Evolutionary conservation across 2,797 vertebrate genomes (phyloP).

Genomic region (Melanotaenia boesemani): DNA sequence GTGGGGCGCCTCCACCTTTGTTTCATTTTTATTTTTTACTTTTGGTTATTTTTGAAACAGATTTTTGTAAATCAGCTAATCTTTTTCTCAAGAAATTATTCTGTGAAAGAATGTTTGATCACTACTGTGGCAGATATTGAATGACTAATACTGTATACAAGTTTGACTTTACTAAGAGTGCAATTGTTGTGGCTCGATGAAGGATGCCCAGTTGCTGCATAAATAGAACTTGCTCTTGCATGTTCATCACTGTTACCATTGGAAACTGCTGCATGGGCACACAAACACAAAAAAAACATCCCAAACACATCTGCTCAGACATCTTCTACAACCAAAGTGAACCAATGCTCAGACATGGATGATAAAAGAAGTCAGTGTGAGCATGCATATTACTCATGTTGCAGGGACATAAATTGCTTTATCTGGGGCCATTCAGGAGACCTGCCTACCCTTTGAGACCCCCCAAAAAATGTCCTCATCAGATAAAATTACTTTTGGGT

Average conservation of each 20-base stretch:
- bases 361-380: conserved; percentile 21
- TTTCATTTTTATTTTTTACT: not conserved
- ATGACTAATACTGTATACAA: not conserved
- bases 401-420: not conserved
- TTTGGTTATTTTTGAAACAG: not conserved
- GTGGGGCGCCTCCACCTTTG: too few relatives aligned
- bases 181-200: not conserved
- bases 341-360: conserved; percentile 40
- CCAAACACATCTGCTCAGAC: conserved; percentile 61
- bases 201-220: not conserved
- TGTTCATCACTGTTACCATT: conserved; percentile 16
- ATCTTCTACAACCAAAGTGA: conserved; percentile 49
- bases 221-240: conserved; percentile 10
- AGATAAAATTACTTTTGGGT: too few relatives aligned
- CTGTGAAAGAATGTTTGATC: not conserved
- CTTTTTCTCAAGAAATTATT: too few relatives aligned
- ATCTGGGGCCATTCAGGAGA: not conserved
- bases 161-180: not conserved
- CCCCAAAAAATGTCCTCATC: not conserved
- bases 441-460: too few relatives aligned
- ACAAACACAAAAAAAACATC: not conserved
- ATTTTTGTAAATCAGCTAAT: not conserved
- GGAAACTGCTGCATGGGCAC: conserved; percentile 2
- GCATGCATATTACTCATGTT: conserved; percentile 4
- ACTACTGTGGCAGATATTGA: not conserved